Base-by-base conservation (phyloP, 2,888 invertebrate genomes). In the Antheraea assamensis region DNA sequence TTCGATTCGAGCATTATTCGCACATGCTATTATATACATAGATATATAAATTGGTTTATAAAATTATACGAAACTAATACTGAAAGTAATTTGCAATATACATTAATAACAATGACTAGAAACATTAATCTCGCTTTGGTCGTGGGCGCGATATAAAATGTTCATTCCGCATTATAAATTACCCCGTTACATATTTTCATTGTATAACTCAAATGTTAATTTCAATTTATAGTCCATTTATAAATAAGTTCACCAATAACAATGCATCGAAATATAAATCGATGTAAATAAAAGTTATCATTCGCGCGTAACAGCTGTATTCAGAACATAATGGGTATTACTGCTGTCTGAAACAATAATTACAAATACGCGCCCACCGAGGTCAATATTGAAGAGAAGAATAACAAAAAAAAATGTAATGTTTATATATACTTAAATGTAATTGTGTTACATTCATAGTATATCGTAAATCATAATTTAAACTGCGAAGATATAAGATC, bases 211-310 rank as follows among this genome's bases (percentile, higher is more conserved):
- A 81, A 83, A 83, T 80, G 80, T 79, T 81, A 82, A 84, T 84
- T 83, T 64, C 77, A 79, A 79, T 81, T 80, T 82, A 83, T 82
- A 82, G 77, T 78, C 76, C 79, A 77, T 82, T 83, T 81, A 83
- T 83, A 80, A 85, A 80, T 81, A 81, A 79, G 79, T 78, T 74
- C 73, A 75, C 84, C 81, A 83, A 81, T 82, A 86, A 81, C 80
- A 81, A 73, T 79, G 78, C 79, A 81, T 78, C 84, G 81, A 85
- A 86, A 87, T 88, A 83, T 86, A 85, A 87, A 89, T 85, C 77
- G 81, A 75, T 79, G 79, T 80, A 80, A 83, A 83, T 77, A 83
- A 79, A 77, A 86, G 87, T 90, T 88, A 78, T 81, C 87, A 85
- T 89, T 90, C 90, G 77, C 74, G 76, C 74, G 87, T 82, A 82